Evolutionary conservation across 2,888 invertebrate genomes (phyloP).

Genomic region (Oscheius sp.): DNA sequence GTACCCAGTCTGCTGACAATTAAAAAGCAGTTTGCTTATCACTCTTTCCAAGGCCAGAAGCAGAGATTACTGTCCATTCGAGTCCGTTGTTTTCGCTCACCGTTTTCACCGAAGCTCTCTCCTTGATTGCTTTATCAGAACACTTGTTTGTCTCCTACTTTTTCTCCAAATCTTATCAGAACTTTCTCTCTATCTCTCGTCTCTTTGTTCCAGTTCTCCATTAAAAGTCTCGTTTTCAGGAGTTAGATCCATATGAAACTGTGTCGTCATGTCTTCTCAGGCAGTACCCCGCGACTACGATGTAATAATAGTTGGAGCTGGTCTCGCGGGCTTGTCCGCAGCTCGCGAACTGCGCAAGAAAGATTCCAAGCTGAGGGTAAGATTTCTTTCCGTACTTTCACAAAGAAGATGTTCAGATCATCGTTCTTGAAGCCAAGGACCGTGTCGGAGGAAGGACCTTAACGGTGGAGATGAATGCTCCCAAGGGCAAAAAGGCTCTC

Average conservation of each 20-base stretch:
- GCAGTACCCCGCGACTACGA: conserved; percentile 45
- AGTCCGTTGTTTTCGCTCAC: no score
- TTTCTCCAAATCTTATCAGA: conserved; percentile 2
- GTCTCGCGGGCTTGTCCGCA: conserved; percentile 73
- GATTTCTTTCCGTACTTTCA: not conserved
- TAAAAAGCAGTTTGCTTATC: no score
- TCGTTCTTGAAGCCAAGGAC: conserved; percentile 74
- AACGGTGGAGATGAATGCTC: conserved; percentile 50
- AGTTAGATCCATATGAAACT: conserved; percentile 36
- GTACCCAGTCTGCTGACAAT: no score
- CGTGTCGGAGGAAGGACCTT: conserved; percentile 75
- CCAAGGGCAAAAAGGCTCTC: conserved; percentile 42
- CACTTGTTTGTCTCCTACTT: not conserved
- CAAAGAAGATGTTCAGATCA: conserved; percentile 48
- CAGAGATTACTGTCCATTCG: no score
- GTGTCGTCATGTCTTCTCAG: conserved; percentile 43
- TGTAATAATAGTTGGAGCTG: conserved; percentile 73
- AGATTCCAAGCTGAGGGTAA: conserved; percentile 32
- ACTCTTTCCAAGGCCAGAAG: no score
- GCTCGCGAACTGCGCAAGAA: conserved; percentile 63
- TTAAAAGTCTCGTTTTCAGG: conserved; percentile 14
- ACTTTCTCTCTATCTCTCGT: not conserved
- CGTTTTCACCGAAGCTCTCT: no score
- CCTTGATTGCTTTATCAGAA: no score
- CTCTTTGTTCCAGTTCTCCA: conserved; percentile 2